Conservation (phyloP, 2,888 invertebrate genomes). For the Acanthosepion pharaonis region DNA sequence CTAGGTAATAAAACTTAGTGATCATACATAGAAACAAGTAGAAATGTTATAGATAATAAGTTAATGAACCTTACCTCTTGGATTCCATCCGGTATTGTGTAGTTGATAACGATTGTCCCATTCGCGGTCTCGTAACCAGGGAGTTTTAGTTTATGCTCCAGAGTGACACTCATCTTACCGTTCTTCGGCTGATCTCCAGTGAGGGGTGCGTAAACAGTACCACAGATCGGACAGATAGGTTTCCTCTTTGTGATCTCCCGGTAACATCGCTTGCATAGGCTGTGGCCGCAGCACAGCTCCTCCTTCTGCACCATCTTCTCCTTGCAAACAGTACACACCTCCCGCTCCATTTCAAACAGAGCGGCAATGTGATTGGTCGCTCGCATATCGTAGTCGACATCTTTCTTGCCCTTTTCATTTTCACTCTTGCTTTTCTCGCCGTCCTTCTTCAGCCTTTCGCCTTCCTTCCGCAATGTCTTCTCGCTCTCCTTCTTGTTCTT, state of each 20-base stretch:
- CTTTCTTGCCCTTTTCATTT: neutral
- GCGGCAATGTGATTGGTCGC: conserved; percentile 40
- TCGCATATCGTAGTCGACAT: conserved; percentile 25
- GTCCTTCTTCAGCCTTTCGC: neutral
- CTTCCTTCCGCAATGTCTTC: conserved; percentile 10
- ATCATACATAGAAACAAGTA: too few species aligned
- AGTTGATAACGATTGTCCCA: conserved; percentile 58
- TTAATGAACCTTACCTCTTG: conserved; percentile 57
- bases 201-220: conserved; percentile 60
- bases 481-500: conserved; percentile 38
- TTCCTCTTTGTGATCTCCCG: conserved; percentile 52
- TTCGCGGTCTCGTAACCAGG: conserved; percentile 53
- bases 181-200: conserved; percentile 65
- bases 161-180: conserved; percentile 58
- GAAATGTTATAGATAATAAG: too few species aligned
- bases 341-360: conserved; percentile 37
- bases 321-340: conserved; percentile 25
- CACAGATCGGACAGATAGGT: conserved; percentile 68
- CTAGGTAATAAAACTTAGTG: too few species aligned
- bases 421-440: neutral
- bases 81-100: conserved; percentile 69
- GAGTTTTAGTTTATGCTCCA: conserved; percentile 48
- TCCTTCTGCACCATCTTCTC: conserved; percentile 40
- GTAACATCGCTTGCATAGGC: conserved; percentile 39
- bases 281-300: conserved; percentile 43